Base-by-base conservation (phyloP, 1,140 invertebrate species). In the Sinella curviseta region DNA sequence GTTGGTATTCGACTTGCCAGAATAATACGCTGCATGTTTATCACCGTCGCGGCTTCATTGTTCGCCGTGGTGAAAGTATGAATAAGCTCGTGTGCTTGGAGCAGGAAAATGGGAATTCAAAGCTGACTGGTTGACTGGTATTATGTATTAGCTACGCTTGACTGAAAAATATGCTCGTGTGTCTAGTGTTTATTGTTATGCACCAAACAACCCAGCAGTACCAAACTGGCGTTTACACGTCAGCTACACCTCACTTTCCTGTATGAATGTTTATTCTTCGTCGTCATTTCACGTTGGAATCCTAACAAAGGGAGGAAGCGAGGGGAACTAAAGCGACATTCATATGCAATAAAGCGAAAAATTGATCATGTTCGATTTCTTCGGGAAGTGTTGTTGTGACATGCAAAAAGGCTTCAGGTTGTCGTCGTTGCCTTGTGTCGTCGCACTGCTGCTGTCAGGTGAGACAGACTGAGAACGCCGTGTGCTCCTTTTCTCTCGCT, bases 321-420 rank as follows among this genome's bases (percentile, higher is more conserved):
- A 33, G 65, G 65, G 65, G 31, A 31, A 14, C 12, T 33, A 33
- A 70, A 70, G 14, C 14, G 60, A 73, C 48, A 70, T 78, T 80
- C 79, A 78, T 78, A 77, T 77, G 79, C 79, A 78, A 80, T 80
- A 80, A 78, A 80, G 75, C 79, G 76, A 80, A 34, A 77, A 77
- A 80, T 80, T 80, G 79, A 80, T 80, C 79, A 74, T 55, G 34
- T 75, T 80, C 67, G 73, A 80, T 80, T 77, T 80, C 65, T 34
- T 34, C 76, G 39, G 39, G 39, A 48, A 48, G 39, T 8, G 26
- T 70, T 36, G 57, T 67, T 14, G 30, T n/a, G 48, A 26, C n/a
- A 31, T 17, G 67, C 33, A 78, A 78, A 65, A 54, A 77, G 48
- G 67, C 60, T 48, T 77, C 67, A 70, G 67, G 67, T 33, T 35